Evolutionary conservation across 2,113 vertebrate species (phyloP).

Genomic region (Neofelis nebulosa): DNA sequence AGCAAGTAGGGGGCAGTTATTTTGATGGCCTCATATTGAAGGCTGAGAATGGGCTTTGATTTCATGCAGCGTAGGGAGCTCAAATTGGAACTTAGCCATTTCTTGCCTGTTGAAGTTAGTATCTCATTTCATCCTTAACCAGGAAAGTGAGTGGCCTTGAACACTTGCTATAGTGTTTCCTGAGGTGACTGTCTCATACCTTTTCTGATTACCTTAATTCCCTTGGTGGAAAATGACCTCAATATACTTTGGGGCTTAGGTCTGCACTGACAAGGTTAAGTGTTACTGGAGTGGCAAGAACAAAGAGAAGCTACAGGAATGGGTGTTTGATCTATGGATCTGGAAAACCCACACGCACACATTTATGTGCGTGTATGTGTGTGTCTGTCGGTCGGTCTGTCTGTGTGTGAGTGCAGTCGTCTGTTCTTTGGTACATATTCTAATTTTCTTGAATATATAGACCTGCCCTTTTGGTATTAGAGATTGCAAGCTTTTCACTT

Average conservation of each 20-base stretch:
- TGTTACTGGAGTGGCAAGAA: not conserved
- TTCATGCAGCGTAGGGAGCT: not conserved
- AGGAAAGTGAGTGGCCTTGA: not conserved
- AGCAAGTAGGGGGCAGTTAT: not conserved
- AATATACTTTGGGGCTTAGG: not conserved
- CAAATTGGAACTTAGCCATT: accelerated
- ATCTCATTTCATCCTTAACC: not conserved
- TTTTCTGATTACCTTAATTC: not conserved
- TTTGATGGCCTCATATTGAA: not conserved
- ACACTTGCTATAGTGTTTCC: not conserved
- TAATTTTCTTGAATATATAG: not conserved
- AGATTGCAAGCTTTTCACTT: not conserved
- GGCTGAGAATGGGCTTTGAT: not conserved
- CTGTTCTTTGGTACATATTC: not conserved
- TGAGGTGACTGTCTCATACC: too few species aligned
- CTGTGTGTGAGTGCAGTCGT: not conserved
- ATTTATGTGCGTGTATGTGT: not conserved
- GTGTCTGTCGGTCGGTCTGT: not conserved
- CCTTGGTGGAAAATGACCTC: not conserved
- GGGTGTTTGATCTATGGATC: not conserved
- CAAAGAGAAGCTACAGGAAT: not conserved
- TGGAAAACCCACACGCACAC: not conserved
- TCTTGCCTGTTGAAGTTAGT: not conserved
- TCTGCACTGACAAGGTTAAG: not conserved
- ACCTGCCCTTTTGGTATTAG: not conserved